A percentile compares a stretch with the other conserved stretches of the same genome.
Evolutionary conservation across 30 jellyfish, hydroid and myxozoan genomes (phyloP).

Genomic region (Mastigias papua): DNA sequence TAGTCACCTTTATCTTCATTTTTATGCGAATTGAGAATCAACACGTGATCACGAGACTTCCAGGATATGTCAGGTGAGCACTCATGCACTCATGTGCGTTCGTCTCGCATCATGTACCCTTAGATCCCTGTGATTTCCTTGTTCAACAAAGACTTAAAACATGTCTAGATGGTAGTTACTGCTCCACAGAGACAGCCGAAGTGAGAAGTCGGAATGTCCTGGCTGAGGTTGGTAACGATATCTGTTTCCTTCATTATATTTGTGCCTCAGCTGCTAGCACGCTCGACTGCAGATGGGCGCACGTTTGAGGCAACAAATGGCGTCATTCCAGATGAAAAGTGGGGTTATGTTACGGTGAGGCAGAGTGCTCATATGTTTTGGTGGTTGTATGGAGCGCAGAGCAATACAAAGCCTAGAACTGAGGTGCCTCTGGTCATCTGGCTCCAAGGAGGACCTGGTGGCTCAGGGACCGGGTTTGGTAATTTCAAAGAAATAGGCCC

Average conservation of each 20-base stretch:
- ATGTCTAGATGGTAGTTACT: too few species aligned
- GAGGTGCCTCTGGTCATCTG: conserved; percentile 82
- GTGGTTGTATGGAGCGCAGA: conserved; percentile 94
- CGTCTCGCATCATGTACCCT: too few species aligned
- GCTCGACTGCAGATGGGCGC: neutral
- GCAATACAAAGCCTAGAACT: conserved; percentile 27
- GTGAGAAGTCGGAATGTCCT: neutral
- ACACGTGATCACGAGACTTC: too few species aligned
- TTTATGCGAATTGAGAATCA: too few species aligned
- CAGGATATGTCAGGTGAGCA: neutral
- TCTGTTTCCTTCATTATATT: neutral
- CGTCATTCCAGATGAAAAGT: conserved; percentile 83
- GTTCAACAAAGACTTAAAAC: neutral
- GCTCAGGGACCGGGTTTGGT: conserved; percentile 91
- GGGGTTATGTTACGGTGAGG: conserved; percentile 95
- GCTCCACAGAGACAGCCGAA: too few species aligned
- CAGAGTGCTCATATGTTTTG: conserved; percentile 93
- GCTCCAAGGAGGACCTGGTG: conserved; percentile 99
- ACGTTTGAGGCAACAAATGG: neutral
- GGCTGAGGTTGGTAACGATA: neutral
- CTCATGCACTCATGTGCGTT: neutral
- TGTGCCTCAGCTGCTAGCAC: neutral
- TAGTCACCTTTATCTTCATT: too few species aligned
- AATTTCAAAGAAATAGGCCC: conserved; percentile 92
- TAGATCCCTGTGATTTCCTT: neutral